phyloP scores from a whole-genome alignment of 1,140 invertebrate species.

The Copidosoma floridanum region DNA sequence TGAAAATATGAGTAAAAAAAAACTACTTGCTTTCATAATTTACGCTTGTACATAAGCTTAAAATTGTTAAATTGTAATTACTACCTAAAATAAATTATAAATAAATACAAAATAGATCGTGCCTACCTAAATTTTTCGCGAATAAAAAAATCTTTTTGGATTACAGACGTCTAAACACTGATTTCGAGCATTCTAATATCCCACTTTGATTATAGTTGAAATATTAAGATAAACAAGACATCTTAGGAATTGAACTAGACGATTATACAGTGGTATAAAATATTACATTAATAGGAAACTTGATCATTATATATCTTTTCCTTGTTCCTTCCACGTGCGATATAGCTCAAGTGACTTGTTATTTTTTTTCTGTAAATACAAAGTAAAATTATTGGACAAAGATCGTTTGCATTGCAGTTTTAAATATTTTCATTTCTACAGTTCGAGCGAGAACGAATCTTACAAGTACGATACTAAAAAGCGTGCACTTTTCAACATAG shows the following conservation, averaged over 20 bases:
- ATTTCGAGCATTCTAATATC: slow-evolving; percentile 43
- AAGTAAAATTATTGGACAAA: slow-evolving; percentile 7
- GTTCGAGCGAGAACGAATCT: slow-evolving; percentile 14
- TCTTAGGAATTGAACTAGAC: slow-evolving; percentile 44
- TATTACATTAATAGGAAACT: slow-evolving; percentile 49
- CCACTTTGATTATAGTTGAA: too few species aligned
- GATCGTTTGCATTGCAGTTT: slow-evolving; percentile 11
- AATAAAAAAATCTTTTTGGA: slow-evolving; percentile 39
- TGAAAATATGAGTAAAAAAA: too few species aligned
- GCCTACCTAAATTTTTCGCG: slow-evolving; percentile 55
- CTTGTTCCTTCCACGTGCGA: neutral
- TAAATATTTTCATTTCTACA: slow-evolving; percentile 10
- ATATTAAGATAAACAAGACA: slow-evolving; percentile 17
- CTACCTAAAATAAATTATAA: slow-evolving; percentile 56
- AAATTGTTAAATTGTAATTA: slow-evolving; percentile 25
- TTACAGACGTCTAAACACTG: slow-evolving; percentile 38
- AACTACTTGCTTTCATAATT: slow-evolving; percentile 12
- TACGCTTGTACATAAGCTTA: slow-evolving; percentile 1
- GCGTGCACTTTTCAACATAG: slow-evolving; percentile 25
- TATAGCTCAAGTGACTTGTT: slow-evolving; percentile 29
- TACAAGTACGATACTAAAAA: slow-evolving; percentile 20
- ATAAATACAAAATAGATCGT: slow-evolving; percentile 55
- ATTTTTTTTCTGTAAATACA: slow-evolving; percentile 23
- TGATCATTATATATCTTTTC: slow-evolving; percentile 35
- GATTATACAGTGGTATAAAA: slow-evolving; percentile 32